A percentile compares a stretch with the other conserved stretches of the same genome.
phyloP scores from a whole-genome alignment of 2,888 invertebrate species.

The Cryptus armator region DNA sequence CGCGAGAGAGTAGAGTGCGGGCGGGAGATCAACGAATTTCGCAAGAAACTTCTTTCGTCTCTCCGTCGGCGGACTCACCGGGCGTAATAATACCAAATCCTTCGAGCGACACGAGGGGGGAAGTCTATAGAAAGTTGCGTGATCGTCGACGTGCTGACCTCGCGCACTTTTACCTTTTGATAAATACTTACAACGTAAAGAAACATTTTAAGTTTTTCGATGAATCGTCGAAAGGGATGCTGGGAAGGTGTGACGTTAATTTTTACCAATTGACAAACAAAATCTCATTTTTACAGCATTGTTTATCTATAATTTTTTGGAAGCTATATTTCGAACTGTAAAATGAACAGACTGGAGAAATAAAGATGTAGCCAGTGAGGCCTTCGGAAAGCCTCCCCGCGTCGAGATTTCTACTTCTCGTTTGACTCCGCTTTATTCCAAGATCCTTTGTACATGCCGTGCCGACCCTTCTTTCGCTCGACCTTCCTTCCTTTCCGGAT shows the following conservation, averaged over 20 bases:
- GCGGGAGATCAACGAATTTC: conserved; percentile 64
- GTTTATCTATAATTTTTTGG: too few relatives aligned
- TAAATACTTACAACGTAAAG: conserved; percentile 51
- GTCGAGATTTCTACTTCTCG: too few relatives aligned
- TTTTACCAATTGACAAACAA: background rate
- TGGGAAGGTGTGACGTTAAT: background rate
- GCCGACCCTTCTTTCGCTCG: too few relatives aligned
- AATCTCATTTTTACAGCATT: background rate
- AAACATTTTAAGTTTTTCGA: conserved; percentile 5
- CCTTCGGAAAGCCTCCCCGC: too few relatives aligned
- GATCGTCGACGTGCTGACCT: conserved; percentile 62
- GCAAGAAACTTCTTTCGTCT: conserved; percentile 59
- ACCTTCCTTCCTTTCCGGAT: too few relatives aligned
- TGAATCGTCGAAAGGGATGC: background rate
- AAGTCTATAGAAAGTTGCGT: conserved; percentile 49
- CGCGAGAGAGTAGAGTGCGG: conserved; percentile 61
- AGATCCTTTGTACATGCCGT: too few relatives aligned
- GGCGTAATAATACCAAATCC: conserved; percentile 56
- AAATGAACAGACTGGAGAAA: background rate
- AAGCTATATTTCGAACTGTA: too few relatives aligned
- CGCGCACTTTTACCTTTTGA: conserved; percentile 48
- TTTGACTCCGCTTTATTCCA: too few relatives aligned
- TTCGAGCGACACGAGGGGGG: conserved; percentile 48
- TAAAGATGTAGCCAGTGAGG: too few relatives aligned
- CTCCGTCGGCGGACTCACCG: conserved; percentile 19